Percentiles rank a stretch among this genome's conserved stretches.
Evolutionary conservation across 1,140 invertebrate genomes (phyloP).

Genomic region (Diabrotica undecimpunctata): DNA sequence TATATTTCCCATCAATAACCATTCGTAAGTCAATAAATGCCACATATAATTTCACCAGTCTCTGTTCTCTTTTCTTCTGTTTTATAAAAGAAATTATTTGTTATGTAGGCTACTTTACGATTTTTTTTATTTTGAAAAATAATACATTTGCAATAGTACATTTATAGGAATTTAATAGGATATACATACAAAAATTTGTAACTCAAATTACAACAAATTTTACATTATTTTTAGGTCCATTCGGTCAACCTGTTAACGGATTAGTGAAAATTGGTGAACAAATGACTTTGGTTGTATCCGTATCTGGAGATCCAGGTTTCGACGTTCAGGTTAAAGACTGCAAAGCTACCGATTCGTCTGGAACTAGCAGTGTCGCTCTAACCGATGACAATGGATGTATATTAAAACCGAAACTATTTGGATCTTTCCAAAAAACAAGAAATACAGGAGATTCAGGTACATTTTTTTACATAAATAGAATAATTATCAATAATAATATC

Average conservation of each 20-base stretch:
- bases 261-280: slow-evolving; percentile 79
- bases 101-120: no score
- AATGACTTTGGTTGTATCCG: slow-evolving; percentile 77
- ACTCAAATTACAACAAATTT: not conserved
- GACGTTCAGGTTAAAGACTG: slow-evolving; percentile 77
- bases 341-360: slow-evolving; percentile 65
- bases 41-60: no score
- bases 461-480: not conserved
- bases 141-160: no score
- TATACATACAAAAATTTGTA: no score
- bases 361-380: slow-evolving; percentile 62
- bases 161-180: no score
- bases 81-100: no score
- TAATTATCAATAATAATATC: not conserved
- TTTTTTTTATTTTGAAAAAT: no score
- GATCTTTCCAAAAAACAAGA: slow-evolving; percentile 74
- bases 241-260: slow-evolving; percentile 69
- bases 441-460: slow-evolving; percentile 62
- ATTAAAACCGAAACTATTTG: slow-evolving; percentile 77
- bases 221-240: slow-evolving; percentile 54
- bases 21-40: no score
- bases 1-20: no score
- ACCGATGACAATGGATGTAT: slow-evolving; percentile 78
- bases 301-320: slow-evolving; percentile 75
- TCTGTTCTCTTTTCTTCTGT: no score